phyloP scores from a whole-genome alignment of 2,888 invertebrate species.

The Ormyrus labotus region DNA sequence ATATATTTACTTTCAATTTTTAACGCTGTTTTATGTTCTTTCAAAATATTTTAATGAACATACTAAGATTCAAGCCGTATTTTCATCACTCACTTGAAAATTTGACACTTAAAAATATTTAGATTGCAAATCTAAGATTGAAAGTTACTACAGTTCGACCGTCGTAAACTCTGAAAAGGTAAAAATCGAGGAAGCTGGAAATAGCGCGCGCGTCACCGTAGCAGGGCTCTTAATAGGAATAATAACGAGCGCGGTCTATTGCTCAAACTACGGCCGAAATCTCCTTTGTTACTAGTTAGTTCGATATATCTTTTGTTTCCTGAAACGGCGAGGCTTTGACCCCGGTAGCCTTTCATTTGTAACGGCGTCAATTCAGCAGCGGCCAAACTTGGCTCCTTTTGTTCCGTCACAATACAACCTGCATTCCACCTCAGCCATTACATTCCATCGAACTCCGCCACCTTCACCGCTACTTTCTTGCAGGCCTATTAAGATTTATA shows the following conservation, averaged over 20 bases:
- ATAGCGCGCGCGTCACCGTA: neutral
- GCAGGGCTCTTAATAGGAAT: conserved; percentile 15
- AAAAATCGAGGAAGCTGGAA: conserved; percentile 4
- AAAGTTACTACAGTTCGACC: too few species aligned
- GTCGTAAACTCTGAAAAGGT: neutral
- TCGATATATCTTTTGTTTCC: conserved; percentile 48
- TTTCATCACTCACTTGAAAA: too few species aligned
- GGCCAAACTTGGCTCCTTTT: conserved; percentile 57
- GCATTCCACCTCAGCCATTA: conserved; percentile 36
- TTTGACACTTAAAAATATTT: too few species aligned
- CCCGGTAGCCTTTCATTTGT: conserved; percentile 56
- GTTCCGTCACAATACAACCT: conserved; percentile 46
- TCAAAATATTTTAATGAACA: too few species aligned
- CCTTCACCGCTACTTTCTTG: neutral
- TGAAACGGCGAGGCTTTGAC: conserved; percentile 54
- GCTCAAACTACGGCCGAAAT: conserved; percentile 29
- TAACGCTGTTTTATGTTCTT: too few species aligned
- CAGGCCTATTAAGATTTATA: too few species aligned
- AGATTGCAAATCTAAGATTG: too few species aligned
- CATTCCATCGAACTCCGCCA: conserved; percentile 7
- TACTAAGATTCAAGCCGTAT: too few species aligned
- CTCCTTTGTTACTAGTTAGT: conserved; percentile 38
- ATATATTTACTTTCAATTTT: too few species aligned
- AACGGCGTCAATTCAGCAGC: conserved; percentile 53
- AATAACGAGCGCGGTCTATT: conserved; percentile 36